These are phyloP conservation scores for Sciurus vulgaris DNA, from an alignment of 2,797 vertebrate species.

Conservation along the genomic window DNA sequence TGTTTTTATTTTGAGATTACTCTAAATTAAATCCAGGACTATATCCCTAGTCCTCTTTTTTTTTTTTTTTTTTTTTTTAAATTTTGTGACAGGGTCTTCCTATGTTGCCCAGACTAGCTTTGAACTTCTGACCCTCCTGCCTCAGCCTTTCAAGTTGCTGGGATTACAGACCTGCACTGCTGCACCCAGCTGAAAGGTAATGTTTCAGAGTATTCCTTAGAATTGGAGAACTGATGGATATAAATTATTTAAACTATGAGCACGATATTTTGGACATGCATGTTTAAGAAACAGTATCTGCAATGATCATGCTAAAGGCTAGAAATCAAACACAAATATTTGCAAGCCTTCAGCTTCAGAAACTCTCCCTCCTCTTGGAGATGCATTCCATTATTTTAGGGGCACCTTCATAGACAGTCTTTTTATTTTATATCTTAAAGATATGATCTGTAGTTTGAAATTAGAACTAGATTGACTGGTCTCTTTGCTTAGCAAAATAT, in stretches of 20 bases:
- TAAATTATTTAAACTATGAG: neutral
- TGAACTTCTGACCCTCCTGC: too few species aligned
- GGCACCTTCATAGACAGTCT: neutral
- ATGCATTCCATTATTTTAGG: neutral
- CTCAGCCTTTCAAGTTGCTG: too few species aligned
- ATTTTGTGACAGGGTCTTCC: too few species aligned
- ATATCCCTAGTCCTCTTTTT: too few species aligned
- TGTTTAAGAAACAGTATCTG: neutral
- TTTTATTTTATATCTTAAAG: constrained; percentile 10
- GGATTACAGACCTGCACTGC: too few species aligned
- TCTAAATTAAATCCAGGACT: too few species aligned
- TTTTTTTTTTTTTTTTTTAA: too few species aligned
- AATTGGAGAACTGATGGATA: constrained; percentile 39
- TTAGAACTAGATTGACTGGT: neutral
- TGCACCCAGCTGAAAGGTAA: neutral
- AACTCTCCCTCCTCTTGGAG: neutral
- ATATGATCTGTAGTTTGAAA: neutral
- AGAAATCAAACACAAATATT: neutral
- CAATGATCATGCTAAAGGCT: neutral
- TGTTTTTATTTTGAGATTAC: too few species aligned
- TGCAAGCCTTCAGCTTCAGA: neutral
- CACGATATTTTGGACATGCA: neutral
- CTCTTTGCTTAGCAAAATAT: neutral
- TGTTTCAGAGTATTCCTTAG: neutral
- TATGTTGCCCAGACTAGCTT: too few species aligned